Percentiles rank a stretch among this genome's conserved stretches.
phyloP scores from a whole-genome alignment of 2,113 vertebrate species.

The Platichthys flesus region DNA sequence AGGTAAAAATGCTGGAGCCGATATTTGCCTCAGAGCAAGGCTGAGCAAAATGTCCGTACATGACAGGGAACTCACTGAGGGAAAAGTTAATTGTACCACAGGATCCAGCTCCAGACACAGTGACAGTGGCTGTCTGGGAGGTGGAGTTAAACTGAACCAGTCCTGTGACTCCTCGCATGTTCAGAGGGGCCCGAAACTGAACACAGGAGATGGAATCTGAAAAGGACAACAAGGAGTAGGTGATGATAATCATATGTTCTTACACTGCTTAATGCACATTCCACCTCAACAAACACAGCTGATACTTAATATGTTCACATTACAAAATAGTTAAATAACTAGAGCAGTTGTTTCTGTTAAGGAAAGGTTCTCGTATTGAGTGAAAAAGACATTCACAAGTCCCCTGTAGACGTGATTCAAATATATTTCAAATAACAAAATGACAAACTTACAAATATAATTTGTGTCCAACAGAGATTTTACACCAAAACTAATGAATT shows the following conservation, averaged over 20 bases:
- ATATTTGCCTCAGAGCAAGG: constrained; percentile 77
- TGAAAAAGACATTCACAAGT: no score
- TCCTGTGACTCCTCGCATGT: constrained; percentile 83
- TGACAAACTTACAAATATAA: no score
- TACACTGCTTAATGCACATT: no score
- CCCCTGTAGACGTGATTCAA: no score
- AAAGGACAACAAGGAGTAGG: constrained; percentile 28
- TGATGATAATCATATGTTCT: background rate
- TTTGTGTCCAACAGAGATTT: no score
- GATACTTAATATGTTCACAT: no score
- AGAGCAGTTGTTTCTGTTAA: no score
- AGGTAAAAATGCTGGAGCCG: constrained; percentile 68
- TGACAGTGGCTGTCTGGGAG: constrained; percentile 54
- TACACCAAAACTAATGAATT: no score
- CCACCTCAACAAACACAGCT: no score
- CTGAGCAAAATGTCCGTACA: constrained; percentile 76
- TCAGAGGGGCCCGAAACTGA: constrained; percentile 74
- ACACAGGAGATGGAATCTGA: constrained; percentile 67
- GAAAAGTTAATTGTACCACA: constrained; percentile 70
- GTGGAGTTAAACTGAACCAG: constrained; percentile 71
- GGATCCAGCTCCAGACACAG: constrained; percentile 64
- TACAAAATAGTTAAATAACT: no score
- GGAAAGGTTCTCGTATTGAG: no score
- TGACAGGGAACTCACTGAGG: constrained; percentile 80
- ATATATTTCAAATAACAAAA: no score